phyloP scores from a whole-genome alignment of 2,888 invertebrate species.

The Buathra laborator region DNA sequence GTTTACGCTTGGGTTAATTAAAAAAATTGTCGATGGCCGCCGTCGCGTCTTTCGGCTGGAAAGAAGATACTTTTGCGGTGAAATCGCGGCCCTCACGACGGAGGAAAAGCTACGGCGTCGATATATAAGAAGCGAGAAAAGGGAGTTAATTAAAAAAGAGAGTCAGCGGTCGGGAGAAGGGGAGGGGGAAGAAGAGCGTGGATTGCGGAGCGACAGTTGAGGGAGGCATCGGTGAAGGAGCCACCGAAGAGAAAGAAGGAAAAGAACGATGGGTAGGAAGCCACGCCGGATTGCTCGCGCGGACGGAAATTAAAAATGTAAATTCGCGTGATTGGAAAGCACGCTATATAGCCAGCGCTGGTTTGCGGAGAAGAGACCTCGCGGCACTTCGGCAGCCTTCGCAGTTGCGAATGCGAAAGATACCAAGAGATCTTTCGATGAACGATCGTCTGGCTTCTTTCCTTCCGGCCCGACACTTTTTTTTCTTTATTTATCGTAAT shows the following conservation, averaged over 20 bases:
- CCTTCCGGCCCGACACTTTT: conserved; percentile 62
- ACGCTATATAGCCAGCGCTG: conserved; percentile 33
- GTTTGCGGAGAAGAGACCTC: conserved; percentile 30
- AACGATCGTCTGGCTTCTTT: conserved; percentile 64
- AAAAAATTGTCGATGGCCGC: conserved; percentile 77
- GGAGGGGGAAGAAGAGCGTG: conserved; percentile 27
- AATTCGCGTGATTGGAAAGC: conserved; percentile 79
- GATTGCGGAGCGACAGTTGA: conserved; percentile 35
- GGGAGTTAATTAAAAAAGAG: conserved; percentile 80
- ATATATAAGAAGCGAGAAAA: conserved; percentile 79
- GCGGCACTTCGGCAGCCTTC: conserved; percentile 11
- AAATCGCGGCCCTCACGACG: conserved; percentile 47
- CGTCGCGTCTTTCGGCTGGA: conserved; percentile 31
- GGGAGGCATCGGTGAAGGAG: conserved; percentile 54
- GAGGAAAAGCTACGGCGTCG: conserved; percentile 69
- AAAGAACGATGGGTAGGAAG: conserved; percentile 43
- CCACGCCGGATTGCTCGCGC: conserved; percentile 50
- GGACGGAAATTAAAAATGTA: conserved; percentile 82
- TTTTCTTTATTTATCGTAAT: conserved; percentile 67
- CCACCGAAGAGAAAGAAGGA: conserved; percentile 50
- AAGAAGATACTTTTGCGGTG: conserved; percentile 48
- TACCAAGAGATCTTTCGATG: conserved; percentile 51
- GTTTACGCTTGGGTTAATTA: conserved; percentile 78
- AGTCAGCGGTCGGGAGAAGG: conserved; percentile 49
- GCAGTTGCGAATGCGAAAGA: conserved; percentile 42